These are phyloP conservation scores for Phalacrocorax carbo DNA, from an alignment of 2,113 vertebrate species.

Conservation along the genomic window DNA sequence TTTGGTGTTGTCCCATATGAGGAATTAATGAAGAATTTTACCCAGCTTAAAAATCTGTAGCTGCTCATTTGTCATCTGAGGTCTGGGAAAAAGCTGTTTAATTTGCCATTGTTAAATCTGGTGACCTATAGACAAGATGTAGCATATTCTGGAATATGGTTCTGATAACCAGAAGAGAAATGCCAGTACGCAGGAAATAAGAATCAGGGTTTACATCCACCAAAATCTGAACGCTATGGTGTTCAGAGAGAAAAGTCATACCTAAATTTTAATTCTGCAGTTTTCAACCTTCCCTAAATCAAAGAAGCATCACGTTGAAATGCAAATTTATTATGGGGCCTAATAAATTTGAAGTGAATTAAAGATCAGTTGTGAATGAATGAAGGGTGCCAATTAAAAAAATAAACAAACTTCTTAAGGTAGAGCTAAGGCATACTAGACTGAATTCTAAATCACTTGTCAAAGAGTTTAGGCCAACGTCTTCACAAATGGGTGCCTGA, in stretches of 20 bases:
- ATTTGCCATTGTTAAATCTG: background rate
- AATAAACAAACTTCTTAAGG: background rate
- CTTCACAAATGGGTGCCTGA: background rate
- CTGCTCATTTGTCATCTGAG: slow-evolving; percentile 39
- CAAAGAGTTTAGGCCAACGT: background rate
- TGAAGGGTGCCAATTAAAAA: background rate
- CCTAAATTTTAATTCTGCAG: background rate
- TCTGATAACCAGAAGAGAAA: background rate
- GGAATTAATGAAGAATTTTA: background rate
- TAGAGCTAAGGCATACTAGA: background rate
- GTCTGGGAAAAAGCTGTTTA: slow-evolving; percentile 54
- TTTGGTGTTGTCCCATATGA: background rate
- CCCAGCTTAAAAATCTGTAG: background rate
- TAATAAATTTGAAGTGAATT: background rate
- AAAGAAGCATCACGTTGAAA: background rate
- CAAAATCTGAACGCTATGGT: background rate
- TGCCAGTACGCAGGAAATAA: background rate
- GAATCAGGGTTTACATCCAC: background rate
- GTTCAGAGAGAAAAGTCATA: background rate
- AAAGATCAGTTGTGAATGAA: background rate
- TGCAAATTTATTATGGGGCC: background rate
- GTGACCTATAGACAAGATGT: background rate
- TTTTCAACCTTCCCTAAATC: background rate
- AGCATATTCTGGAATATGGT: background rate
- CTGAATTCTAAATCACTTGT: background rate